phyloP scores from a whole-genome alignment of 2,888 invertebrate species.

The Myopa tessellatipennis region DNA sequence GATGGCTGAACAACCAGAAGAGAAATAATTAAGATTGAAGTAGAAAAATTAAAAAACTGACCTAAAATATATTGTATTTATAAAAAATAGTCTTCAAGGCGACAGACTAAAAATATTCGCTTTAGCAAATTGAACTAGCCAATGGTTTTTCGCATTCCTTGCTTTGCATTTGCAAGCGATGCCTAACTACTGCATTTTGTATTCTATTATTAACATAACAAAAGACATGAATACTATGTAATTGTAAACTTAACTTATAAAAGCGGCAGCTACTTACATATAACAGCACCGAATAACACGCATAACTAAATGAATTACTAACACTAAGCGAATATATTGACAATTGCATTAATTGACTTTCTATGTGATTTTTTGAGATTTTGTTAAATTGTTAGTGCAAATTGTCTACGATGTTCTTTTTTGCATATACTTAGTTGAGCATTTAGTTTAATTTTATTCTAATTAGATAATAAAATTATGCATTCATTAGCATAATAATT shows the following conservation, averaged over 20 bases:
- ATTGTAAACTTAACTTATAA: not conserved
- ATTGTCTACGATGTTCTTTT: not conserved
- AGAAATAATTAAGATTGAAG: too few species aligned
- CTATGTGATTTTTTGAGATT: constrained; percentile 8
- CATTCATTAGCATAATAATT: constrained; percentile 51
- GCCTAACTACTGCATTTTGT: not conserved
- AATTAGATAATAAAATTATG: too few species aligned
- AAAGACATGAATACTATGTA: not conserved
- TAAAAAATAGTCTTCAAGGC: not conserved
- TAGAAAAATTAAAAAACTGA: not conserved
- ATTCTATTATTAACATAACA: not conserved
- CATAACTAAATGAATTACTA: constrained; percentile 1
- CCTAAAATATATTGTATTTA: not conserved
- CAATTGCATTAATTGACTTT: constrained; percentile 2
- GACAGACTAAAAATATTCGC: not conserved
- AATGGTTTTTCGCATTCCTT: constrained; percentile 6
- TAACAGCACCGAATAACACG: not conserved
- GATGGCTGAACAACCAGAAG: not conserved
- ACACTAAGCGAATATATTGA: not conserved
- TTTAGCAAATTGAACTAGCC: constrained; percentile 25
- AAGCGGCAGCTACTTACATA: not conserved
- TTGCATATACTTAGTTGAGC: not conserved
- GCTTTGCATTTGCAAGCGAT: constrained; percentile 3
- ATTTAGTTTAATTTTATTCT: not conserved
- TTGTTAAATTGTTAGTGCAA: not conserved